Base-by-base conservation (phyloP, 2,888 invertebrate species). In the Camptogramma bilineatum region DNA sequence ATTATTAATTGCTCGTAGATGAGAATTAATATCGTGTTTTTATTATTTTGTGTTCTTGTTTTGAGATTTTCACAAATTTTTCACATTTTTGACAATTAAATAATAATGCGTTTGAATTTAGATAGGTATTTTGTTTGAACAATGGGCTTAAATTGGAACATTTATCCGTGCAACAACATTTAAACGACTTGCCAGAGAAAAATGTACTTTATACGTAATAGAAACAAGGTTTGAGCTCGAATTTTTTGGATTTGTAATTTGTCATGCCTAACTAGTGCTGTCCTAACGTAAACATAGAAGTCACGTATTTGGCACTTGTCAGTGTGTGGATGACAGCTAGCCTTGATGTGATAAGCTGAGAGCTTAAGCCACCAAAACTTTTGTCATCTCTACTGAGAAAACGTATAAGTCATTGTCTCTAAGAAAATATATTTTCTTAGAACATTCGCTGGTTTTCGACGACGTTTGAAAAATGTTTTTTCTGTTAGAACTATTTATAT, bases 321-420 rank as follows among this genome's bases (percentile, higher is more conserved):
- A 85, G 81, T 82, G 77, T 83, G 78, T 83, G 83, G 54, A 48
- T 81, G 86, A 86, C 87, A 82, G 74, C 67, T 39, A 74, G 76
- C 76, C 81, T 77, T 85, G 89, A 91, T 84, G 84, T 76, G 72
- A 81, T 91, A 91, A 91, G 88, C 90, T 84, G 52, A 4, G 69
- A 81, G 88, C 85, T 90, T 88, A 90, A 73, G 75, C 73, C 64
- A 75, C 73, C 66, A 73, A 78, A 79, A 78, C 77, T 78, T 77
- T 79, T 82, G 83, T 85, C 84, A 75, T 75, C 78, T 82, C 79
- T 78, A 73, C 75, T 77, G 76, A 77, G 81, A 77, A 68, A 75
- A 74, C 77, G 66, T 72, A 85, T 87, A 81, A 78, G 76, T 86
- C 85, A 80, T 84, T 84, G 85, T 84, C 83, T 66, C 68, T 76